Conservation (phyloP, 2,888 invertebrate species). For the Cryptophagus acutangulus region DNA sequence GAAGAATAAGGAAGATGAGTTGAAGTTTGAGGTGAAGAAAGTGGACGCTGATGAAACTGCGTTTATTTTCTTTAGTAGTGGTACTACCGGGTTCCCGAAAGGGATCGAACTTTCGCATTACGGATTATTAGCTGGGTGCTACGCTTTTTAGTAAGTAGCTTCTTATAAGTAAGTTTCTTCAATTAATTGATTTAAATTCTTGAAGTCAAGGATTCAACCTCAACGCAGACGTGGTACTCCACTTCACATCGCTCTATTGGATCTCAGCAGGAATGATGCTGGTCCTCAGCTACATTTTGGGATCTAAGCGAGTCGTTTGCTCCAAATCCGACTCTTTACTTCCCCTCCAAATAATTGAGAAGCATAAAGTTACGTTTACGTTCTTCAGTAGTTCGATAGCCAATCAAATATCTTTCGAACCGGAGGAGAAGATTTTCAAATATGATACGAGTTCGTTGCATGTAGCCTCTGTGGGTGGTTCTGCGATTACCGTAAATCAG, state of each 20-base stretch:
- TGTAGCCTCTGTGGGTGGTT: slow-evolving; percentile 26
- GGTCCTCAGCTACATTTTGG: slow-evolving; percentile 22
- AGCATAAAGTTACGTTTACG: slow-evolving; percentile 32
- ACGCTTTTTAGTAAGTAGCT: slow-evolving; percentile 15
- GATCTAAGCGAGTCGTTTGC: slow-evolving; percentile 26
- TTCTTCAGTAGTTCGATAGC: not conserved
- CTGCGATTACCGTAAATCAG: slow-evolving; percentile 22
- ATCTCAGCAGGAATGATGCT: slow-evolving; percentile 29
- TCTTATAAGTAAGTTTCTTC: slow-evolving; percentile 2
- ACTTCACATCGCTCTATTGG: slow-evolving; percentile 36
- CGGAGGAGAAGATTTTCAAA: no score
- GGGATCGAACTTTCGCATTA: slow-evolving; percentile 34
- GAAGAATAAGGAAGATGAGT: slow-evolving; percentile 20
- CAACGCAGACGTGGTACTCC: no score
- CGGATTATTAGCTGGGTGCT: slow-evolving; percentile 17
- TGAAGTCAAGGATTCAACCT: no score
- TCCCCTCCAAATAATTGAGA: slow-evolving; percentile 23
- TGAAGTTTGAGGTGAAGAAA: slow-evolving; percentile 23
- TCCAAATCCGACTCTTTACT: slow-evolving; percentile 26
- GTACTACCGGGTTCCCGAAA: slow-evolving; percentile 39
- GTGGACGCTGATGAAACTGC: slow-evolving; percentile 27
- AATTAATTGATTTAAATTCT: no score
- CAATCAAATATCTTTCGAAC: not conserved
- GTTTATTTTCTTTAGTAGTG: slow-evolving; percentile 39
- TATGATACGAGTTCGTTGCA: slow-evolving; percentile 24